Evolutionary conservation across 2,113 vertebrate species (phyloP).

Genomic region (Pelodiscus sinensis): DNA sequence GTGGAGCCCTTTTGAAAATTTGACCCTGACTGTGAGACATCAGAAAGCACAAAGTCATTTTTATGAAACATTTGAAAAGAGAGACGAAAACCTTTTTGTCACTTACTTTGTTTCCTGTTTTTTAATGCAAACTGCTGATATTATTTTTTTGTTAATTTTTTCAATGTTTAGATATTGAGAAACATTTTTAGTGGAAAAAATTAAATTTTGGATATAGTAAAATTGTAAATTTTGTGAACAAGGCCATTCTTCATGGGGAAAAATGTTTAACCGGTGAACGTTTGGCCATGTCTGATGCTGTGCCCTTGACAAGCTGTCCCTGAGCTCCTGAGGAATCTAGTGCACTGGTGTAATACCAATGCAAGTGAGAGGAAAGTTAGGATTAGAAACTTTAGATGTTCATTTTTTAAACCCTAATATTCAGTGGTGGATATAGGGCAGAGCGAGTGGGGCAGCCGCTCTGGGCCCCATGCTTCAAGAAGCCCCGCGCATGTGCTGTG

Average conservation of each 20-base stretch:
- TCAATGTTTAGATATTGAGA: not conserved
- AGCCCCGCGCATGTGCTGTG: too few species aligned
- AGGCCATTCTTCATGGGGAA: not conserved
- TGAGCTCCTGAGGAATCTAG: not conserved
- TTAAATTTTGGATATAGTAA: not conserved
- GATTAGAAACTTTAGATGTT: not conserved
- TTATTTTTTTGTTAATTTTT: conserved; percentile 15
- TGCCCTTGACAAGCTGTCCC: not conserved
- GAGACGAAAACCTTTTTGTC: not conserved
- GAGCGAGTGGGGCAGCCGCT: too few species aligned
- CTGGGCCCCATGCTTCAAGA: too few species aligned
- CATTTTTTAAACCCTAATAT: not conserved
- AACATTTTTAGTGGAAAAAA: not conserved
- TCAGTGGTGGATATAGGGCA: too few species aligned
- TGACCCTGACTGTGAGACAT: conserved; percentile 63
- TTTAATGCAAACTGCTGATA: not conserved
- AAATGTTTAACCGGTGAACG: not conserved
- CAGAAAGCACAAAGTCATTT: conserved; percentile 62
- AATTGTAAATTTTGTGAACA: not conserved
- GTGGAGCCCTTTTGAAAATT: conserved; percentile 56
- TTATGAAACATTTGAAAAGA: conserved; percentile 61
- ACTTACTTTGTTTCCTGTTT: not conserved
- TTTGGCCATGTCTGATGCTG: not conserved
- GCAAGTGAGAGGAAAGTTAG: not conserved
- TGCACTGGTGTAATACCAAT: not conserved